A percentile compares a stretch with the other conserved stretches of the same genome.
Conservation (phyloP, 2,888 invertebrate genomes). For the Hydroisotoma schaefferi region DNA sequence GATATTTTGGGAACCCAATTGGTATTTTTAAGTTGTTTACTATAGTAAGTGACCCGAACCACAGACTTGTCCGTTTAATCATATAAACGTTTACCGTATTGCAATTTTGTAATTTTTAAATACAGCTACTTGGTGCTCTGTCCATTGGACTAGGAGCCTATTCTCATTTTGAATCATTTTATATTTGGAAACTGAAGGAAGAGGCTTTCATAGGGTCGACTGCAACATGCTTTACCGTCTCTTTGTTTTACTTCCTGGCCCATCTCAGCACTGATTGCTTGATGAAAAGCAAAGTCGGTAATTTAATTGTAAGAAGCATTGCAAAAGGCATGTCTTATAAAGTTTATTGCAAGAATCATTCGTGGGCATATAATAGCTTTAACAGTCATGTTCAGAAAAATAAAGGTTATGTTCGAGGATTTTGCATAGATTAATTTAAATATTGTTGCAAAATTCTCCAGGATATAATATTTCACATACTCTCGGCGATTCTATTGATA, state of each 20-base stretch:
- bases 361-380: no score
- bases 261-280: not conserved
- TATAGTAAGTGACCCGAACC: slow-evolving; percentile 23
- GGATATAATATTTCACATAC: slow-evolving; percentile 27
- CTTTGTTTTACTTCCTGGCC: slow-evolving; percentile 9
- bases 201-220: slow-evolving; percentile 17
- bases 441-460: slow-evolving; percentile 6
- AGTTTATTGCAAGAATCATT: no score
- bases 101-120: not conserved
- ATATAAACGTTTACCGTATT: not conserved
- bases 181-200: slow-evolving; percentile 22
- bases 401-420: no score
- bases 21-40: slow-evolving; percentile 33
- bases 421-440: no score
- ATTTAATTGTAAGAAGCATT: slow-evolving; percentile 11
- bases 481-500: slow-evolving; percentile 13
- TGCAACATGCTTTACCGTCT: not conserved
- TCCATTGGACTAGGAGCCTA: slow-evolving; percentile 7
- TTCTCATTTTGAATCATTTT: slow-evolving; percentile 14
- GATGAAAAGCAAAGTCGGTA: not conserved
- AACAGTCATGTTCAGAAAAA: no score
- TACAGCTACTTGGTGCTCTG: slow-evolving; percentile 10
- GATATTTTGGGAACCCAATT: slow-evolving; percentile 30
- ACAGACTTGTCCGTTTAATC: not conserved
- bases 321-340: no score